Conservation (phyloP, 2,888 invertebrate species). For the Hipparchia semele region DNA sequence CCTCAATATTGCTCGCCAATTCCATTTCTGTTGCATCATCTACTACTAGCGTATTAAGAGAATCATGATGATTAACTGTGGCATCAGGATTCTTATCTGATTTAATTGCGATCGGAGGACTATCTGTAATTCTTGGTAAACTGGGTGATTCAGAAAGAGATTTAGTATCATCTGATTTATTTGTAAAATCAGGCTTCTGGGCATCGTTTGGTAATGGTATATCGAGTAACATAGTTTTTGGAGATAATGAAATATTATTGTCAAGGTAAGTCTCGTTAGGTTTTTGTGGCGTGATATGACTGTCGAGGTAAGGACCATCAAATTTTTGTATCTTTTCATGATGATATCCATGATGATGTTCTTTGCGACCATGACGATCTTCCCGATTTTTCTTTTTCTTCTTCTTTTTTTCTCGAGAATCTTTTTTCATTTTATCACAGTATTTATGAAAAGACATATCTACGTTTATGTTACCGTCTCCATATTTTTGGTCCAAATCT, state of each 20-base stretch:
- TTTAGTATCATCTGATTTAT: slow-evolving; percentile 61
- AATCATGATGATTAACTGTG: slow-evolving; percentile 42
- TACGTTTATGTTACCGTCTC: slow-evolving; percentile 44
- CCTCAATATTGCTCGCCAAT: slow-evolving; percentile 60
- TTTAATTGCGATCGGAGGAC: slow-evolving; percentile 73
- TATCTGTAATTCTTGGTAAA: slow-evolving; percentile 86
- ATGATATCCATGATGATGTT: slow-evolving; percentile 86
- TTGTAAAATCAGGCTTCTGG: slow-evolving; percentile 50
- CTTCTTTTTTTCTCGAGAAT: slow-evolving; percentile 91
- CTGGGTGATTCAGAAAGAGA: slow-evolving; percentile 81
- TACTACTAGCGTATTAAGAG: slow-evolving; percentile 43
- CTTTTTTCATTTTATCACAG: slow-evolving; percentile 74
- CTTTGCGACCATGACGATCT: slow-evolving; percentile 87
- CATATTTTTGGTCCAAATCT: slow-evolving; percentile 82
- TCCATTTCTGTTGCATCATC: slow-evolving; percentile 54
- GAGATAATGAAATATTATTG: slow-evolving; percentile 52
- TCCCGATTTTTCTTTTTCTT: slow-evolving; percentile 93
- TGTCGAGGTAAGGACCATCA: slow-evolving; percentile 49
- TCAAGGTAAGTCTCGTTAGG: slow-evolving; percentile 50
- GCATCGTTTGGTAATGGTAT: slow-evolving; percentile 70
- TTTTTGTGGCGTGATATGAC: slow-evolving; percentile 54
- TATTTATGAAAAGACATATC: slow-evolving; percentile 43
- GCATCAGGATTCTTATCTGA: slow-evolving; percentile 51
- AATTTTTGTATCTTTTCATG: slow-evolving; percentile 75
- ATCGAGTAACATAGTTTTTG: slow-evolving; percentile 63